Percentiles rank a stretch among this genome's conserved stretches.
Evolutionary conservation across 2,888 invertebrate species (phyloP).

Genomic region (Drosophila macrospina): DNA sequence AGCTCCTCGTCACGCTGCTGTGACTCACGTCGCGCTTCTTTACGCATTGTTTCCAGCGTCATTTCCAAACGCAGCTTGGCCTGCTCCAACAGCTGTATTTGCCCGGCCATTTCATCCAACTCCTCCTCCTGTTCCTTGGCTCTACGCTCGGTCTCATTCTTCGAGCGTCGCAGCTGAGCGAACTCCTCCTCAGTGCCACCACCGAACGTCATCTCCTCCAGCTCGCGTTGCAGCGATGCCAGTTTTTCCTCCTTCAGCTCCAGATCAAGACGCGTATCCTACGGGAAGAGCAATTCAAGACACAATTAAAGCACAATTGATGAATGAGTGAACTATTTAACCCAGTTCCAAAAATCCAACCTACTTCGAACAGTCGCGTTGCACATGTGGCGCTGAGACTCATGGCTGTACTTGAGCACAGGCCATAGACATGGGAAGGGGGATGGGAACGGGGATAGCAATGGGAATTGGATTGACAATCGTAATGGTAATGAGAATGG

Average conservation of each 20-base stretch:
- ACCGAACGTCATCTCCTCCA: conserved; percentile 93
- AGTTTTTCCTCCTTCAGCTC: conserved; percentile 96
- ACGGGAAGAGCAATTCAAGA: conserved; percentile 19
- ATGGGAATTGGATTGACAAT: conserved; percentile 12
- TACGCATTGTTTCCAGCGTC: conserved; percentile 95
- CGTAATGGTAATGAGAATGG: conserved; percentile 21
- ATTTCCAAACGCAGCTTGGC: conserved; percentile 97
- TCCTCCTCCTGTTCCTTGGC: conserved; percentile 96
- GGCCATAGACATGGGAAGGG: conserved; percentile 32
- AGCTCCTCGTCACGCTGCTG: conserved; percentile 96
- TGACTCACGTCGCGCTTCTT: conserved; percentile 95
- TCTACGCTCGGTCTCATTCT: conserved; percentile 94
- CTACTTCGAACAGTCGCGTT: conserved; percentile 69
- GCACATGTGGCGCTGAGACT: conserved; percentile 70
- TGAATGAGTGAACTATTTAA: conserved; percentile 9
- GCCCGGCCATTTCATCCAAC: conserved; percentile 97
- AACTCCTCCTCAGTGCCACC: conserved; percentile 95
- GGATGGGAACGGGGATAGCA: conserved; percentile 9
- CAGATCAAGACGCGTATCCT: conserved; percentile 94
- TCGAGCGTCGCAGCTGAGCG: conserved; percentile 91
- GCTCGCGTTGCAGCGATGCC: conserved; percentile 91
- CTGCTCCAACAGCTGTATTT: conserved; percentile 95
- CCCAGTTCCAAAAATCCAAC: conserved; percentile 7
- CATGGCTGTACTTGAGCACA: conserved; percentile 66
- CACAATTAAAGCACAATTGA: not conserved